These are phyloP conservation scores for Drosophila burlai DNA, from an alignment of 1,140 invertebrate genomes.

Conservation along the genomic window DNA sequence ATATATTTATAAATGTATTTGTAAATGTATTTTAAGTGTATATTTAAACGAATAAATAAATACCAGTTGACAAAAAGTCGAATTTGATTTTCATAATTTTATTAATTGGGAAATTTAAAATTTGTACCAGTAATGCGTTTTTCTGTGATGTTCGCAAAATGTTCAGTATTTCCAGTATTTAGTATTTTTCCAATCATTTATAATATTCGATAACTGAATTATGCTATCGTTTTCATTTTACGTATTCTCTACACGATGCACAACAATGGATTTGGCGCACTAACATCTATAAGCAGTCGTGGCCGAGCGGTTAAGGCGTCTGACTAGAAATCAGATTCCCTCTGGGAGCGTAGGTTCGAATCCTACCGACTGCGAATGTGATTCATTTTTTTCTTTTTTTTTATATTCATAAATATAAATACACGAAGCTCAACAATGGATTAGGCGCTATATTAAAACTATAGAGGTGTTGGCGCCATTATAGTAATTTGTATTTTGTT, in stretches of 20 bases:
- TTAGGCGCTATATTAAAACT: too few species aligned
- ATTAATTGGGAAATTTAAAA: background rate
- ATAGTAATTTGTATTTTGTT: too few species aligned
- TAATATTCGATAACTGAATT: background rate
- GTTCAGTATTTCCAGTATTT: background rate
- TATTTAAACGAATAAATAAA: conserved; percentile 37
- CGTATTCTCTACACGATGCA: background rate
- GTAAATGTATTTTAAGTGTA: conserved; percentile 50
- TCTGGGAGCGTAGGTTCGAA: conserved; percentile 90
- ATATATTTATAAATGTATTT: conserved; percentile 46
- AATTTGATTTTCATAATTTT: background rate
- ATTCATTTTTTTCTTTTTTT: background rate
- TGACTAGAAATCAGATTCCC: conserved; percentile 93
- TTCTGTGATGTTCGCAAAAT: too few species aligned
- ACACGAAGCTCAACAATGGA: too few species aligned
- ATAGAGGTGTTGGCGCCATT: too few species aligned
- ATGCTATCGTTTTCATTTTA: background rate
- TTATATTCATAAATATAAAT: too few species aligned
- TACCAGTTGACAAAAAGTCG: conserved; percentile 14
- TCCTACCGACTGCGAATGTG: conserved; percentile 91
- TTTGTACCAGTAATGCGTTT: too few species aligned
- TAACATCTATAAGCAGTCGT: conserved; percentile 89
- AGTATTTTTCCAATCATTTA: background rate
- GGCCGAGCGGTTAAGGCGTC: conserved; percentile 94
- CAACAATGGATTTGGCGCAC: background rate